phyloP scores from a whole-genome alignment of 2,888 invertebrate species.

The Catocala sponsa region DNA sequence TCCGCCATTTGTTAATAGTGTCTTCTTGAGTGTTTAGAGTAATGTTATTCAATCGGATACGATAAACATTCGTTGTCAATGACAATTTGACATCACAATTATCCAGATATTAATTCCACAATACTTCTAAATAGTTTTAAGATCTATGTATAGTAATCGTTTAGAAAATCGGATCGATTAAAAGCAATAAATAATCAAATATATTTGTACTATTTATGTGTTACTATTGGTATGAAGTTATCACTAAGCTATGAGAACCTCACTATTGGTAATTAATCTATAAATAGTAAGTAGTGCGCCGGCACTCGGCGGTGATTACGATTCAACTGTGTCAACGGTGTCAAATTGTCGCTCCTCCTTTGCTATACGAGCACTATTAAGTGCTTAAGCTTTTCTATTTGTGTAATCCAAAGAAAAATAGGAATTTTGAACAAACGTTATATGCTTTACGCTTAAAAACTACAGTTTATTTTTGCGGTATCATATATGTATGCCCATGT shows the following conservation, averaged over 20 bases:
- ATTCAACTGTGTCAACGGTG: slow-evolving; percentile 41
- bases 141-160: slow-evolving; percentile 22
- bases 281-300: slow-evolving; percentile 21
- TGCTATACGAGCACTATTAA: slow-evolving; percentile 34
- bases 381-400: slow-evolving; percentile 40
- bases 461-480: slow-evolving; percentile 57
- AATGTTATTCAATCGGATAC: slow-evolving; percentile 31
- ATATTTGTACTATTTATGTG: slow-evolving; percentile 22
- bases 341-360: slow-evolving; percentile 46
- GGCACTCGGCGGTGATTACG: neutral
- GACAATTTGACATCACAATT: slow-evolving; percentile 48
- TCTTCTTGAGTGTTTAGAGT: slow-evolving; percentile 39
- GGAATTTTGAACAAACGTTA: slow-evolving; percentile 83
- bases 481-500: slow-evolving; percentile 65
- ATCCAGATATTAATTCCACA: slow-evolving; percentile 14
- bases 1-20: slow-evolving; percentile 24
- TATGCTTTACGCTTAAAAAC: slow-evolving; percentile 65
- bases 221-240: slow-evolving; percentile 29
- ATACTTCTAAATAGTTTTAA: slow-evolving; percentile 19
- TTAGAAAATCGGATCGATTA: slow-evolving; percentile 22
- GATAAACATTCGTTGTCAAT: slow-evolving; percentile 29
- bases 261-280: slow-evolving; percentile 20
- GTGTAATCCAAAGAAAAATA: slow-evolving; percentile 70
- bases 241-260: slow-evolving; percentile 20
- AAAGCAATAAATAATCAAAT: slow-evolving; percentile 38